Conservation (phyloP, 2,113 vertebrate species). For the Todiramphus chloris region DNA sequence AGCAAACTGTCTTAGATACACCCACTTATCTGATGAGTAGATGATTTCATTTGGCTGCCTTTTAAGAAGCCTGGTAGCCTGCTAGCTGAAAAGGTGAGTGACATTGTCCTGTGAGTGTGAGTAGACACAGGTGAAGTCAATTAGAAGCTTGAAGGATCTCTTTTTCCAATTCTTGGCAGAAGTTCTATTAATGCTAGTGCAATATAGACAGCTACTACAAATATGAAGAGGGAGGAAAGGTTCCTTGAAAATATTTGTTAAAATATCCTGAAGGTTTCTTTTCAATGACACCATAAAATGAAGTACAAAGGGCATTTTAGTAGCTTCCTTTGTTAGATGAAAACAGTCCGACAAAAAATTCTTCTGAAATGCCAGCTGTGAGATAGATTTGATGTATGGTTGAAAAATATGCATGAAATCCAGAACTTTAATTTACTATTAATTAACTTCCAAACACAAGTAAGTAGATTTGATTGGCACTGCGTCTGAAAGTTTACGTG, state of each 20-base stretch:
- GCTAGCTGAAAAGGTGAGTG: not conserved
- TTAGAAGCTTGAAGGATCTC: not conserved
- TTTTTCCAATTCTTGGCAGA: not conserved
- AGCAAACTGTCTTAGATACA: not conserved
- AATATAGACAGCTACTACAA: not conserved
- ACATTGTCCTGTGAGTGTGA: not conserved
- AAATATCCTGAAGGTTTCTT: not conserved
- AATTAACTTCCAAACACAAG: slow-evolving; percentile 71
- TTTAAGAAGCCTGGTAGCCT: not conserved
- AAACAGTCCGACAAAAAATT: not conserved
- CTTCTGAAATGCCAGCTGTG: not conserved
- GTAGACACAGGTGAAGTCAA: not conserved
- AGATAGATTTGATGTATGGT: not conserved
- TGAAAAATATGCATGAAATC: slow-evolving; percentile 65
- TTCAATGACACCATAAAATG: not conserved
- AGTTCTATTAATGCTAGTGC: not conserved
- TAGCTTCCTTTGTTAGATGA: not conserved
- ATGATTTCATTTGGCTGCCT: not conserved
- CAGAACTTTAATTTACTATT: slow-evolving; percentile 57
- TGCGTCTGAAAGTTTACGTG: slow-evolving; percentile 69
- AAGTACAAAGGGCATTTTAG: not conserved
- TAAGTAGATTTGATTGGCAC: slow-evolving; percentile 73
- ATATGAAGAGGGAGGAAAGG: not conserved
- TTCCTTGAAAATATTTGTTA: not conserved
- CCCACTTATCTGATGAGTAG: not conserved